Percentiles rank a stretch among this genome's conserved stretches.
phyloP scores from a whole-genome alignment of 1,140 invertebrate species.

The Whitmania pigra region DNA sequence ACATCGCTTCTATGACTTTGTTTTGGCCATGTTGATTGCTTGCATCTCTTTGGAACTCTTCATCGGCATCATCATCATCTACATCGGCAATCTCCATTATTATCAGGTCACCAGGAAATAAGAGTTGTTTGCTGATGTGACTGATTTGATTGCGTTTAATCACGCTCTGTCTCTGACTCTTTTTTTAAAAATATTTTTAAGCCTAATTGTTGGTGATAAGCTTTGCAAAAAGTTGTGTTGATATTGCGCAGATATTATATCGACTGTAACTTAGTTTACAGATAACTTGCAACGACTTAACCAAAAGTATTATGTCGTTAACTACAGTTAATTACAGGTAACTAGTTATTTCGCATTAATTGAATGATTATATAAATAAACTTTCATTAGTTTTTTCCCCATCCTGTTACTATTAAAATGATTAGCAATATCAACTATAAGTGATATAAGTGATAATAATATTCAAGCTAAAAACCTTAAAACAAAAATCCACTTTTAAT shows the following conservation, averaged over 20 bases:
- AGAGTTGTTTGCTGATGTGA: not conserved
- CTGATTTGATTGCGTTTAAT: not conserved
- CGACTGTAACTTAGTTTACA: not conserved
- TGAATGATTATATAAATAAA: not conserved
- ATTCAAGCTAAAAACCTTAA: not conserved
- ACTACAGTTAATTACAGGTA: too few species aligned
- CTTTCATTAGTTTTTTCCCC: not conserved
- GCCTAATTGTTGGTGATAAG: too few species aligned
- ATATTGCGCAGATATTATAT: too few species aligned
- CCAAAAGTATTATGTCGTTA: too few species aligned
- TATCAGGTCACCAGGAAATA: conserved; percentile 10
- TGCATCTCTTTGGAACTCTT: conserved; percentile 26
- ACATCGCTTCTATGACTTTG: conserved; percentile 26
- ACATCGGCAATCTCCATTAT: conserved; percentile 24
- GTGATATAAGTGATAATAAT: too few species aligned
- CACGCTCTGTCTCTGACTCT: not conserved
- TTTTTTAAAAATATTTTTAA: too few species aligned
- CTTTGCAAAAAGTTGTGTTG: not conserved
- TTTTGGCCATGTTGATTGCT: conserved; percentile 23
- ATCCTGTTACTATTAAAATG: not conserved
- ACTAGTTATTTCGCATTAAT: too few species aligned
- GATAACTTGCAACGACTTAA: not conserved
- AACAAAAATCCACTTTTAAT: conserved; percentile 9
- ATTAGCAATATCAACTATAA: not conserved
- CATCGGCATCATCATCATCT: conserved; percentile 27